Evolutionary conservation across 2,113 vertebrate genomes (phyloP).

Genomic region (Pleuronectes platessa): DNA sequence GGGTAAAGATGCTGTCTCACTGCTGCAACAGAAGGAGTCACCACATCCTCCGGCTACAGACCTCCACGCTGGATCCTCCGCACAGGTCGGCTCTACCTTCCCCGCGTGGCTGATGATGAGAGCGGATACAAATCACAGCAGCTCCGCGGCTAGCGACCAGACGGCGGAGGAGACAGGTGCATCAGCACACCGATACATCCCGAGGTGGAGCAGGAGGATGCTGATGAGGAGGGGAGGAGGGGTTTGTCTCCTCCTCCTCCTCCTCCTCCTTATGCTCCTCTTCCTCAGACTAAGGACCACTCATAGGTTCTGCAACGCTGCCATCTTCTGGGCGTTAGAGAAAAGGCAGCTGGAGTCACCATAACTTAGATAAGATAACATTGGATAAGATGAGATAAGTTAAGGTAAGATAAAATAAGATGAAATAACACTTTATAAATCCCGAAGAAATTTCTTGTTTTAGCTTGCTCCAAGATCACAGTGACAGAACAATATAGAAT

Average conservation of each 20-base stretch:
- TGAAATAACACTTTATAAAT: too few species aligned
- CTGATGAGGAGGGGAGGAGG: constrained; percentile 45
- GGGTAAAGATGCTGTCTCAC: constrained; percentile 85
- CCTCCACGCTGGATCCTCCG: constrained; percentile 6
- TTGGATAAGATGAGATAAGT: too few species aligned
- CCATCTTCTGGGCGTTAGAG: constrained; percentile 57
- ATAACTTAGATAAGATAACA: too few species aligned
- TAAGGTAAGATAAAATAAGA: too few species aligned
- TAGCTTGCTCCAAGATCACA: too few species aligned
- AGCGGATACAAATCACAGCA: constrained; percentile 8
- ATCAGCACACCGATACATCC: constrained; percentile 60
- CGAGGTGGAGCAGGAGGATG: constrained; percentile 44
- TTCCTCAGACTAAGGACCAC: neutral
- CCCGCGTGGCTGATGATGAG: constrained; percentile 7
- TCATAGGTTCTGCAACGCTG: constrained; percentile 30
- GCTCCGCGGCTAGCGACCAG: constrained; percentile 26
- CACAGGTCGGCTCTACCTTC: neutral
- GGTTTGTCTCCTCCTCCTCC: constrained; percentile 39
- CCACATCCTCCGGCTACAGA: constrained; percentile 45
- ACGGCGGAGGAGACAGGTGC: constrained; percentile 59
- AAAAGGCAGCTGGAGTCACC: neutral
- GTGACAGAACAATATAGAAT: too few species aligned
- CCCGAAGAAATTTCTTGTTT: too few species aligned
- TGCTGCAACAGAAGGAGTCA: constrained; percentile 57
- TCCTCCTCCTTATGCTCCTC: neutral